phyloP scores from a whole-genome alignment of 1,140 invertebrate genomes.

The Cataglyphis hispanica region DNA sequence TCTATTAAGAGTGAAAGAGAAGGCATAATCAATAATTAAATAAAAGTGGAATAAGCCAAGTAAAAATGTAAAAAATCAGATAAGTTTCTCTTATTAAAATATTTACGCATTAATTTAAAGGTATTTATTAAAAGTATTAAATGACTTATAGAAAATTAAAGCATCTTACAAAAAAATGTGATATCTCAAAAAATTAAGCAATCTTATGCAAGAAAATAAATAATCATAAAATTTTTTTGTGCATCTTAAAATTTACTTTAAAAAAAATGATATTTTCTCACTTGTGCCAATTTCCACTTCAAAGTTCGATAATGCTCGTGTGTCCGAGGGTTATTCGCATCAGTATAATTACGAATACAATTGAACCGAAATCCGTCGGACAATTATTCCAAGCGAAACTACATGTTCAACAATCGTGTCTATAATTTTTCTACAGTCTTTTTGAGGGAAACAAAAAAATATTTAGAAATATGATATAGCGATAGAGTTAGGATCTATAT shows the following conservation, averaged over 20 bases:
- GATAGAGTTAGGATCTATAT: constrained; percentile 49
- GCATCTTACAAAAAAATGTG: neutral
- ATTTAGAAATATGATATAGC: constrained; percentile 42
- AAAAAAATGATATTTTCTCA: neutral
- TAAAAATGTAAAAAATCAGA: constrained; percentile 1
- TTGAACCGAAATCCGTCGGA: constrained; percentile 55
- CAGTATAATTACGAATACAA: constrained; percentile 16
- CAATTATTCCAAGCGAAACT: constrained; percentile 23
- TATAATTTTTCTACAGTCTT: constrained; percentile 58
- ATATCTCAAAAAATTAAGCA: neutral
- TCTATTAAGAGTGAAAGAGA: neutral
- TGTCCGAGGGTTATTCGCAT: constrained; percentile 27
- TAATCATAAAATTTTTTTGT: neutral
- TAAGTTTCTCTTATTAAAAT: neutral
- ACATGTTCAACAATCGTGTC: constrained; percentile 30
- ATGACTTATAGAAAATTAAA: neutral
- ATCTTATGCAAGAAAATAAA: neutral
- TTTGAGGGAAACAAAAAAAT: constrained; percentile 31
- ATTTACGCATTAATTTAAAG: neutral
- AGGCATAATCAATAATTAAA: neutral
- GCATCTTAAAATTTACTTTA: neutral
- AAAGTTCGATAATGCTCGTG: constrained; percentile 25
- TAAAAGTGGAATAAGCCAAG: neutral
- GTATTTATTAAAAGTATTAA: neutral
- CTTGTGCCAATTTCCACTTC: constrained; percentile 8